phyloP scores from a whole-genome alignment of 2,797 vertebrate species.

The Rhynchotus rufescens region DNA sequence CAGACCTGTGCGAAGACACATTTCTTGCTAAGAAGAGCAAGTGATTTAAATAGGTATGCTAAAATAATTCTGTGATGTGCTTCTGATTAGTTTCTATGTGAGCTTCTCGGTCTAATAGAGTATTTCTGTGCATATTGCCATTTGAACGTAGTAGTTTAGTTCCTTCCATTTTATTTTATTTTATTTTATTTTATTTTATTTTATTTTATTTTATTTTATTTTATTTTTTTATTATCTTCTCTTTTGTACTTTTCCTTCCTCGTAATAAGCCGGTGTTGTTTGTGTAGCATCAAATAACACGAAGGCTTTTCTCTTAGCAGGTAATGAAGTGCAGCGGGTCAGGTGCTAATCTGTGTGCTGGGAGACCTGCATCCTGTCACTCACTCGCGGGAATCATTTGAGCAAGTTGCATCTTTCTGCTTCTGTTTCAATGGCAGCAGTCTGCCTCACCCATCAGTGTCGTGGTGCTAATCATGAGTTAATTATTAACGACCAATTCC shows the following conservation, averaged over 20 bases:
- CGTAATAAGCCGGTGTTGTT: neutral
- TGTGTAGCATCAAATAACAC: neutral
- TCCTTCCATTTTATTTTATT: neutral
- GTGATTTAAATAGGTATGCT: neutral
- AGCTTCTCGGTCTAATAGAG: neutral
- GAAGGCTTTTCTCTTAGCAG: neutral
- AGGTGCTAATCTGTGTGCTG: fast-evolving
- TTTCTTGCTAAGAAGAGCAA: neutral
- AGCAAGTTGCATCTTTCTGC: neutral
- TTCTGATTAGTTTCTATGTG: neutral
- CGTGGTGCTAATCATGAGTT: neutral
- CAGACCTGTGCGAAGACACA: fast-evolving
- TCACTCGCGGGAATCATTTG: neutral
- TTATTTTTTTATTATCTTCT: neutral
- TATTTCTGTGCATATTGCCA: neutral
- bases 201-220: too few species aligned
- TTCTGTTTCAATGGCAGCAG: neutral
- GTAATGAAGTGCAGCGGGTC: neutral
- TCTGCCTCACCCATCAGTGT: neutral
- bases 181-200: too few species aligned
- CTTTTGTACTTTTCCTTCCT: neutral
- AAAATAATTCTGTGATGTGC: neutral
- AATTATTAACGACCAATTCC: neutral
- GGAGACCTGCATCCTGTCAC: neutral
- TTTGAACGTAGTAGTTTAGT: neutral